A percentile compares a stretch with the other conserved stretches of the same genome.
phyloP scores from a whole-genome alignment of 2,888 invertebrate species.

The Plagiodera versicolora region DNA sequence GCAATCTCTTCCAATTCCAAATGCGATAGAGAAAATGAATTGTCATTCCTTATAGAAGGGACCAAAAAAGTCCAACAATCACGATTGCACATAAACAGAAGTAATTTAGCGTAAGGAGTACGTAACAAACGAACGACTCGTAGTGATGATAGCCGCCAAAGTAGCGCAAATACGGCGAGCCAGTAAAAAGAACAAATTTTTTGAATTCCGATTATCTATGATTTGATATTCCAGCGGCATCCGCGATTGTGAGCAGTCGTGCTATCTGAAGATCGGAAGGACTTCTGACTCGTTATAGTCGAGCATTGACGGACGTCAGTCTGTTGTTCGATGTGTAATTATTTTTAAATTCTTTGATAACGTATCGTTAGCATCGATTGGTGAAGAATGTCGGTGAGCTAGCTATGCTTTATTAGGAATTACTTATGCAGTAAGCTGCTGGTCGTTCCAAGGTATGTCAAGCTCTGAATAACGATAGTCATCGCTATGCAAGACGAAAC shows the following conservation, averaged over 20 bases:
- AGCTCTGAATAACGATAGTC: slow-evolving; percentile 35
- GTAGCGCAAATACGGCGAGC: slow-evolving; percentile 15
- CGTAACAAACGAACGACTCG: slow-evolving; percentile 6
- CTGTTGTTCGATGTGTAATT: slow-evolving; percentile 50
- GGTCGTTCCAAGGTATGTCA: slow-evolving; percentile 35
- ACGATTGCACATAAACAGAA: slow-evolving; percentile 21
- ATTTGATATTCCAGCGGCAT: slow-evolving; percentile 44
- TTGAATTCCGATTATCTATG: slow-evolving; percentile 36
- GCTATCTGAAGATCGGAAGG: slow-evolving; percentile 33
- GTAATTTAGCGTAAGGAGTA: slow-evolving; percentile 9
- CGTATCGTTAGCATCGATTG: slow-evolving; percentile 49
- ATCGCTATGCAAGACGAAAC: slow-evolving; percentile 17
- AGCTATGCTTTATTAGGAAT: slow-evolving; percentile 45
- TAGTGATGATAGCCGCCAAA: slow-evolving; percentile 4
- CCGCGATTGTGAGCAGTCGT: slow-evolving; percentile 24
- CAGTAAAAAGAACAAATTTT: slow-evolving; percentile 27
- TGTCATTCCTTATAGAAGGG: slow-evolving; percentile 6
- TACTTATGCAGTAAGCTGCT: slow-evolving; percentile 37
- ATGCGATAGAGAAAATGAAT: slow-evolving; percentile 16
- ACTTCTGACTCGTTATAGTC: slow-evolving; percentile 43
- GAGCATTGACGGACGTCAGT: slow-evolving; percentile 48
- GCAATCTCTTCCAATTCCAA: slow-evolving; percentile 21
- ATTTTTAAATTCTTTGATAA: slow-evolving; percentile 54
- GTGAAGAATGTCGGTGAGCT: slow-evolving; percentile 41
- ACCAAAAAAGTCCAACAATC: slow-evolving; percentile 16